phyloP scores from a whole-genome alignment of 2,888 invertebrate genomes.

The Adelognathus sp. region DNA sequence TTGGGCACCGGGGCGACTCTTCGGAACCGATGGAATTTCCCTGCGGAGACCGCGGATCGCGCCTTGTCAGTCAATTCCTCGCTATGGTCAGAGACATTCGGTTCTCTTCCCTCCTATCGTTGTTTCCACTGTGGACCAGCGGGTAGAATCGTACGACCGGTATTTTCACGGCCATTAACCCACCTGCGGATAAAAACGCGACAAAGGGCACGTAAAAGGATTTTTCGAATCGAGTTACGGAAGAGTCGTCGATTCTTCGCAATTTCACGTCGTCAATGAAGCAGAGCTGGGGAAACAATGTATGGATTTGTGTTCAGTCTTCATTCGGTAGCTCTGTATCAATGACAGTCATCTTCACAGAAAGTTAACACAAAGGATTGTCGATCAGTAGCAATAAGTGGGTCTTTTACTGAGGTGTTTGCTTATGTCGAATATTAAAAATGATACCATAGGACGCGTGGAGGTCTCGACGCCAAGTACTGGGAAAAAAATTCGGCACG shows the following conservation, averaged over 20 bases:
- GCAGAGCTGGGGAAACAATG: neutral
- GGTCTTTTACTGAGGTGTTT: no score
- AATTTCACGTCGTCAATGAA: slow-evolving; percentile 4
- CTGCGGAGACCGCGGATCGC: slow-evolving; percentile 59
- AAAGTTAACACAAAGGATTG: no score
- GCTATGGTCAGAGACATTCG: slow-evolving; percentile 64
- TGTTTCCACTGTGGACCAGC: slow-evolving; percentile 15
- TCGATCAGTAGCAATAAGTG: no score
- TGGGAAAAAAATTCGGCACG: no score
- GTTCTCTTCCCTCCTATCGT: slow-evolving; percentile 52
- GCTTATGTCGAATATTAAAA: no score
- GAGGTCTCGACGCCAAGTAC: no score
- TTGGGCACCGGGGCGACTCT: slow-evolving; percentile 47
- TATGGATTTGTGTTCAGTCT: neutral
- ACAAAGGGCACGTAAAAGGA: slow-evolving; percentile 39
- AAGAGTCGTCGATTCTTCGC: neutral
- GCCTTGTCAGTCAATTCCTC: slow-evolving; percentile 69
- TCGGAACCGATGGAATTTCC: slow-evolving; percentile 58
- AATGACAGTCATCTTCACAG: no score
- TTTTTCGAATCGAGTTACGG: slow-evolving; percentile 29
- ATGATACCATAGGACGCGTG: no score
- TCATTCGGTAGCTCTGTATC: neutral
- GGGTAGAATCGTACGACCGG: slow-evolving; percentile 38
- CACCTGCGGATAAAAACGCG: neutral
- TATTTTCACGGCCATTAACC: slow-evolving; percentile 24